Conservation (phyloP, 2,888 invertebrate species). For the Pedicia rivosa region DNA sequence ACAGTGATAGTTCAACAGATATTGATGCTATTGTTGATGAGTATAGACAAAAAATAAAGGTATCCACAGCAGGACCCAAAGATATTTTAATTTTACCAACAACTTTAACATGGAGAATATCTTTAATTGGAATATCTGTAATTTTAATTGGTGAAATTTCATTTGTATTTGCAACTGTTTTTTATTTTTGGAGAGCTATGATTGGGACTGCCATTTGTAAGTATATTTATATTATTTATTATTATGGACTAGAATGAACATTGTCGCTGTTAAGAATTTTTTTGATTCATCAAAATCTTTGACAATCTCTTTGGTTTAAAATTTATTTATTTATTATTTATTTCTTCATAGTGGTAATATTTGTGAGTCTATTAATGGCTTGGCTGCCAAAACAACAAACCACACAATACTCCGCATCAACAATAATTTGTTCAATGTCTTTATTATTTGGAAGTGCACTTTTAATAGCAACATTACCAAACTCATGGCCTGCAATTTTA, state of each 20-base stretch:
- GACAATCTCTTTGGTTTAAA: not conserved
- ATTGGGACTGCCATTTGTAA: slow-evolving; percentile 16
- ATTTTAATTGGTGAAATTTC: slow-evolving; percentile 21
- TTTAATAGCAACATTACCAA: slow-evolving; percentile 22
- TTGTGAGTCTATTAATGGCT: slow-evolving; percentile 15
- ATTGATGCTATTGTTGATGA: slow-evolving; percentile 65
- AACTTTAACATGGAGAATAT: slow-evolving; percentile 26
- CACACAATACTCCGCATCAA: slow-evolving; percentile 20
- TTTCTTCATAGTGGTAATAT: not conserved
- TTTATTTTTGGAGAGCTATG: slow-evolving; percentile 22
- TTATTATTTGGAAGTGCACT: slow-evolving; percentile 22
- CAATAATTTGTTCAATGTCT: slow-evolving; percentile 22
- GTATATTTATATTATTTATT: too few species aligned
- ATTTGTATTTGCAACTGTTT: slow-evolving; percentile 20
- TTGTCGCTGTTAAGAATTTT: too few species aligned
- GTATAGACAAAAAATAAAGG: slow-evolving; percentile 54
- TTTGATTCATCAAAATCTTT: slow-evolving; percentile 1
- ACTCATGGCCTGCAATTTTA: slow-evolving; percentile 28
- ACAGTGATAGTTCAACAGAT: slow-evolving; percentile 56
- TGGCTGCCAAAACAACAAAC: slow-evolving; percentile 28
- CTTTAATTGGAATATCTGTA: slow-evolving; percentile 25
- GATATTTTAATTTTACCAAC: slow-evolving; percentile 27
- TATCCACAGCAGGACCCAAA: slow-evolving; percentile 32
- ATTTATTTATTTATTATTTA: too few species aligned
- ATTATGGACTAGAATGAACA: too few species aligned